Base-by-base conservation (phyloP, 2,113 vertebrate species). In the Craseonycteris thonglongyai region DNA sequence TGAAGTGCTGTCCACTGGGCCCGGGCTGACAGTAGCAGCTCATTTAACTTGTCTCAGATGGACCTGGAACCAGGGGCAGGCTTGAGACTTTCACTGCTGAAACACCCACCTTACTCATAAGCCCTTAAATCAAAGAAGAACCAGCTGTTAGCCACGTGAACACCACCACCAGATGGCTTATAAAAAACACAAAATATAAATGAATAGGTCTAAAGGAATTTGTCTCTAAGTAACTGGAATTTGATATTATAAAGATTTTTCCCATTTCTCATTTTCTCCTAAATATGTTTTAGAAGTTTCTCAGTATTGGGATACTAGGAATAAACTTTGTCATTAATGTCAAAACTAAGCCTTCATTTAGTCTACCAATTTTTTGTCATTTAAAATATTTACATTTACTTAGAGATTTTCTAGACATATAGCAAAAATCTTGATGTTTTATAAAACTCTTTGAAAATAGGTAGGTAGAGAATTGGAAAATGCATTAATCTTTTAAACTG, bases 31-130 rank as follows among this genome's bases (percentile, higher is more conserved):
- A 95, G 96, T 95, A 95, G 96, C 88, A 80, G 96, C 95, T 98
- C 97, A 97, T 98, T 98, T 97, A 90, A 98, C 96, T 95, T 89
- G 95, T 96, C 97, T 97, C 93, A 49, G 97, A 94, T 94, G 97
- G 95, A 96, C 92, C 30, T 6, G 84, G 88, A 95, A 97, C 54
- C 69, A 72, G 83, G 97, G 94, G 40, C 2, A 14, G 96, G 97
- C 35, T 84, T 80, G 14, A 7, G 28, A 96, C 84, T 97, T 97
- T 58, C 95, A 61, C 97, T 91, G 96, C 83, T 79, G 19, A 81
- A 97, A 95, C 35, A 87, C 81, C 86, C 91, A 88, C 76, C 94
- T 96, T 84, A 76, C 94, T 95, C 51, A 38, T 88, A 91, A 96
- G 87, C 92, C 90, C 76, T 93, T 95, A 72, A 84, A 90, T 56